Evolutionary conservation across 92 coral and sea anemone species (phyloP).

Genomic region (Umimayanthus chanpuru): DNA sequence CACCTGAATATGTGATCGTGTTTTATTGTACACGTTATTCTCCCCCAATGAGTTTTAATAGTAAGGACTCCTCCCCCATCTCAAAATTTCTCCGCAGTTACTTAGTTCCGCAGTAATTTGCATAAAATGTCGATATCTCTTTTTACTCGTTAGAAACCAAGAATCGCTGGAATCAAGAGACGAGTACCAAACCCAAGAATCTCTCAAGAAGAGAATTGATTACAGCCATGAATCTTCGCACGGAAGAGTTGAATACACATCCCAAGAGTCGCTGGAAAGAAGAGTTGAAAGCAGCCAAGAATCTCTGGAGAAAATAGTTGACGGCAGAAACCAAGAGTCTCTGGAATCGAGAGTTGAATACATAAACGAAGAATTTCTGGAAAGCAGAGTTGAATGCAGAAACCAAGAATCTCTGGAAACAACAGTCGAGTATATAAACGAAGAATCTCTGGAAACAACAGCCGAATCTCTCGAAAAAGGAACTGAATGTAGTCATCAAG

Average conservation of each 20-base stretch:
- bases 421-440: background rate
- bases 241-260: no score
- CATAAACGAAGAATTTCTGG: background rate
- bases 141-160: background rate
- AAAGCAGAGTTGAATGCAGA: background rate
- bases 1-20: no score
- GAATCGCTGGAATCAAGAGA: background rate
- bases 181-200: background rate
- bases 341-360: background rate
- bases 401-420: background rate
- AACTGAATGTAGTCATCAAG: background rate
- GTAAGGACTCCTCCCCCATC: no score
- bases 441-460: background rate
- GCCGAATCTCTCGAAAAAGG: background rate
- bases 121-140: background rate
- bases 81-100: no score
- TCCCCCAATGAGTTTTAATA: no score
- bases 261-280: background rate
- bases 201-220: background rate
- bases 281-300: background rate
- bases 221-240: background rate
- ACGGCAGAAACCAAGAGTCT: background rate
- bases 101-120: background rate
- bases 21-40: no score
- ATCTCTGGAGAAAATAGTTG: background rate